A percentile compares a stretch with the other conserved stretches of the same genome.
These are phyloP conservation scores for Myrmecophaga tridactyla DNA, from an alignment of 2,113 vertebrate species.

Conservation along the genomic window DNA sequence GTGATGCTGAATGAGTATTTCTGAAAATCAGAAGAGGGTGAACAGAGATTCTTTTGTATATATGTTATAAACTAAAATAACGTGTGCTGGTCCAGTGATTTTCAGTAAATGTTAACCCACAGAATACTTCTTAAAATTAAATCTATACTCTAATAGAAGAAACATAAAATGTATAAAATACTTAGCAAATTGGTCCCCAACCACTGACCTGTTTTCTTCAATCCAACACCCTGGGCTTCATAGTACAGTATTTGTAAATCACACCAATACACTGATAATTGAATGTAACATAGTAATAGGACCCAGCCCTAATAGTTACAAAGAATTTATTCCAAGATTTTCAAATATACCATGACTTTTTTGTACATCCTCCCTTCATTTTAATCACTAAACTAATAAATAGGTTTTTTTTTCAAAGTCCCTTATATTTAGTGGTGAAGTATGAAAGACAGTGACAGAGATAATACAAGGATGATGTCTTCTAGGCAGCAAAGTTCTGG, in stretches of 20 bases:
- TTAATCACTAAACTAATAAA: neutral
- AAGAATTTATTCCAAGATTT: neutral
- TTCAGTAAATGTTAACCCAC: neutral
- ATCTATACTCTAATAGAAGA: neutral
- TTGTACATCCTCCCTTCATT: neutral
- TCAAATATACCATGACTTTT: neutral
- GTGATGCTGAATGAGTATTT: neutral
- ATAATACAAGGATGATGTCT: neutral
- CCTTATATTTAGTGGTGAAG: neutral
- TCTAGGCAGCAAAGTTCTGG: neutral
- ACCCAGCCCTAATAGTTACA: neutral
- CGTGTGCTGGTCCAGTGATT: neutral
- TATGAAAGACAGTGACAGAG: neutral
- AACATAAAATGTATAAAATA: neutral
- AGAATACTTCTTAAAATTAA: neutral
- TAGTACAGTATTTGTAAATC: neutral
- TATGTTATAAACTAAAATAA: neutral
- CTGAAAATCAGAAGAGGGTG: neutral
- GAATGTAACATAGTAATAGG: neutral
- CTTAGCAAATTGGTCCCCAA: neutral
- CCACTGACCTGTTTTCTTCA: neutral
- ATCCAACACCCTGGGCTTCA: neutral
- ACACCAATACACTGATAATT: neutral
- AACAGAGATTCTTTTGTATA: neutral
- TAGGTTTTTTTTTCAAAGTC: neutral